Conservation (phyloP, 1,140 invertebrate species). For the Temnothorax longispinosus region DNA sequence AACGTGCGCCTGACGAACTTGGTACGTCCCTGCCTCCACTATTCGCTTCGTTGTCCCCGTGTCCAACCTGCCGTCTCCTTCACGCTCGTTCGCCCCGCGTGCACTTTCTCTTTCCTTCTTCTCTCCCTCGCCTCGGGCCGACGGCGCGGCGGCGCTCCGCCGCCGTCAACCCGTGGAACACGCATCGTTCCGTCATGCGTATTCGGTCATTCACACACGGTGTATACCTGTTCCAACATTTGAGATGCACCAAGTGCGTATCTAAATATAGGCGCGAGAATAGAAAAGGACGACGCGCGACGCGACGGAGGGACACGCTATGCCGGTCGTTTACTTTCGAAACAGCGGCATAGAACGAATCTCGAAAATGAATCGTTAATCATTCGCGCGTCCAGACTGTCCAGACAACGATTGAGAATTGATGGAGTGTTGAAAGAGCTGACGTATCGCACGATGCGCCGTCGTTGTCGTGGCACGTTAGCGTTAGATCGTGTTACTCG, state of each 20-base stretch:
- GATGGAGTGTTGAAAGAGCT: background rate
- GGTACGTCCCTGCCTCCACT: constrained; percentile 68
- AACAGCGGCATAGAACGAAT: background rate
- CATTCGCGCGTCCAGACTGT: background rate
- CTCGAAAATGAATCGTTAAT: constrained; percentile 22
- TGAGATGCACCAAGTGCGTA: constrained; percentile 70
- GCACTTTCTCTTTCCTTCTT: constrained; percentile 58
- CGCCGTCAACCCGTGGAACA: constrained; percentile 59
- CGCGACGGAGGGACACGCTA: too few species aligned
- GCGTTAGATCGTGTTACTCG: constrained; percentile 7
- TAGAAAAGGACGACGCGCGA: constrained; percentile 23
- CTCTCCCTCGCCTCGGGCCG: background rate
- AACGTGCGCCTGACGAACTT: background rate
- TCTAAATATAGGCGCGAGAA: constrained; percentile 71
- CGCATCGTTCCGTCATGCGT: constrained; percentile 67
- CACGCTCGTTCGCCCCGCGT: constrained; percentile 20
- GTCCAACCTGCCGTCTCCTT: constrained; percentile 54
- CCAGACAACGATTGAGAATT: background rate
- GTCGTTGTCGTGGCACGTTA: background rate
- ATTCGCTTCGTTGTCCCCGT: constrained; percentile 67
- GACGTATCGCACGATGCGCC: background rate
- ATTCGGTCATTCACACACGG: constrained; percentile 75
- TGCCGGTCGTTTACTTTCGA: background rate
- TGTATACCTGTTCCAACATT: constrained; percentile 73
- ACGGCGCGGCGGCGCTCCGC: constrained; percentile 22